phyloP scores from a whole-genome alignment of 2,113 vertebrate genomes.

The Oncorhynchus keta region DNA sequence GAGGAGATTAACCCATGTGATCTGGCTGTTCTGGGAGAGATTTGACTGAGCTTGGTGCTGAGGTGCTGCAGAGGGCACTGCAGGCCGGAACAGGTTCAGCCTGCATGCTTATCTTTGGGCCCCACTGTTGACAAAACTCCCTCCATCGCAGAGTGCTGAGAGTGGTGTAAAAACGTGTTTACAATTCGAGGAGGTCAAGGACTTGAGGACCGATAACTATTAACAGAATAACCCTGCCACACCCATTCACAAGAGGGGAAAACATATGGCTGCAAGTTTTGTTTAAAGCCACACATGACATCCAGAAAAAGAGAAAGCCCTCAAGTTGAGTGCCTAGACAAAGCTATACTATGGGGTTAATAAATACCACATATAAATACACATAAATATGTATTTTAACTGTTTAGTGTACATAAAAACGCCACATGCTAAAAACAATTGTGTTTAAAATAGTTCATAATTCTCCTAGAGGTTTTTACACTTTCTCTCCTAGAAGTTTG shows the following conservation, averaged over 20 bases:
- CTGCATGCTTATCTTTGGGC: slow-evolving; percentile 87
- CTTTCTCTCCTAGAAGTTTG: no score
- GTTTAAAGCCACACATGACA: slow-evolving; percentile 15
- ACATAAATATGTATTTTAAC: no score
- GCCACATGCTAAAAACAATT: no score
- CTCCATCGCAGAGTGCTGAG: slow-evolving; percentile 85
- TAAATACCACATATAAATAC: not conserved
- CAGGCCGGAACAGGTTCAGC: slow-evolving; percentile 92
- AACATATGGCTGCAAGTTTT: slow-evolving; percentile 12
- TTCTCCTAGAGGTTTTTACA: no score
- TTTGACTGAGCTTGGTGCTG: slow-evolving; percentile 77
- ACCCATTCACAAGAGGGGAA: slow-evolving; percentile 77
- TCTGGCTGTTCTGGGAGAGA: slow-evolving; percentile 72
- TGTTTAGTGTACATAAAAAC: no score
- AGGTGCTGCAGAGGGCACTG: slow-evolving; percentile 94
- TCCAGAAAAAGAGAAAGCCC: not conserved
- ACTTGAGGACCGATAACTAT: slow-evolving; percentile 94
- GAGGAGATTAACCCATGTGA: slow-evolving; percentile 66
- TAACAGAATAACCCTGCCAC: slow-evolving; percentile 88
- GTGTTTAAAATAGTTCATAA: no score
- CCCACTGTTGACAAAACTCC: slow-evolving; percentile 64
- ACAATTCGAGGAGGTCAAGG: slow-evolving; percentile 92
- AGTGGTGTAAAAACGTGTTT: slow-evolving; percentile 85
- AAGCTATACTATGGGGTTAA: not conserved
- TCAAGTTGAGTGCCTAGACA: slow-evolving; percentile 9